These are phyloP conservation scores for Aleiodes testaceus DNA, from an alignment of 2,888 invertebrate species.

Conservation along the genomic window DNA sequence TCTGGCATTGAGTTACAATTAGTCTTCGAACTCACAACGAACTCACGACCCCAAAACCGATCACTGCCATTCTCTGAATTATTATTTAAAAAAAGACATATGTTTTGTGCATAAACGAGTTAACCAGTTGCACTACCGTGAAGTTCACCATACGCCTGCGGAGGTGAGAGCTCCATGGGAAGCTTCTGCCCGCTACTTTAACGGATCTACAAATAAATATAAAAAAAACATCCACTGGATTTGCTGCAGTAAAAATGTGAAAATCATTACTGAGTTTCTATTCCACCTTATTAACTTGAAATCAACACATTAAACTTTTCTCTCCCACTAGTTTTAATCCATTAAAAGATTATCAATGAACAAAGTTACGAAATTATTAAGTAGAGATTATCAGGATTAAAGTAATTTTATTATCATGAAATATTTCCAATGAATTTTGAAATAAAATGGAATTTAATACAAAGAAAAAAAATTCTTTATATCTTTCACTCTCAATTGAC, in stretches of 20 bases:
- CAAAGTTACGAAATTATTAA: constrained; percentile 35
- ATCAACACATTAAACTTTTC: too few species aligned
- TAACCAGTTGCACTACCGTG: constrained; percentile 35
- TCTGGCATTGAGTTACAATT: constrained; percentile 46
- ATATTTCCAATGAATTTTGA: constrained; percentile 20
- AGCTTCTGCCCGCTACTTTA: constrained; percentile 68
- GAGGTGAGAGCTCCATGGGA: constrained; percentile 72
- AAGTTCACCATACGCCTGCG: constrained; percentile 70
- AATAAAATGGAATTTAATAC: too few species aligned
- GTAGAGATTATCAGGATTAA: constrained; percentile 22
- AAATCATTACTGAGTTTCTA: constrained; percentile 3
- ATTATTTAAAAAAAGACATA: not conserved
- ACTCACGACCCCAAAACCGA: constrained; percentile 44
- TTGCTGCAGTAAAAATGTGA: not conserved
- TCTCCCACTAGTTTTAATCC: not conserved
- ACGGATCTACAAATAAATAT: constrained; percentile 22
- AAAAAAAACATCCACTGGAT: constrained; percentile 8
- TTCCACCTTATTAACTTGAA: constrained; percentile 14
- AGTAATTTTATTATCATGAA: constrained; percentile 39
- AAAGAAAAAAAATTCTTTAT: too few species aligned
- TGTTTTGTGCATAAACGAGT: constrained; percentile 4
- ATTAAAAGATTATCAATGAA: constrained; percentile 15
- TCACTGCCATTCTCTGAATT: constrained; percentile 39
- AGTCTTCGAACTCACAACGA: constrained; percentile 6
- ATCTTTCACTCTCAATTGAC: constrained; percentile 8